Conservation (phyloP, 1,140 invertebrate genomes). For the Heliconius hermathena region DNA sequence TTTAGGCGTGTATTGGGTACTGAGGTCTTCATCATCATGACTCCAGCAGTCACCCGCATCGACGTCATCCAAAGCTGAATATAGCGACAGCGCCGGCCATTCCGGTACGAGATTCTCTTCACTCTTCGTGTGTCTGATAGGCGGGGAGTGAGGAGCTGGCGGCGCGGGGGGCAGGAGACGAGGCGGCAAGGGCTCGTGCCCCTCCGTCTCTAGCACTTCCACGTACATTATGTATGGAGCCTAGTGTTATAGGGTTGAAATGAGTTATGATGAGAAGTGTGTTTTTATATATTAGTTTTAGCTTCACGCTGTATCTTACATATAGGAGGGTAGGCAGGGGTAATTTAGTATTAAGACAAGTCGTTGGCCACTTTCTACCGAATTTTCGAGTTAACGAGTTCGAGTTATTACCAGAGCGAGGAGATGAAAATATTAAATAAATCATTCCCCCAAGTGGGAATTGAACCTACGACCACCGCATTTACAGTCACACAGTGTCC, state of each 20-base stretch:
- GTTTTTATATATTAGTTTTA: too few species aligned
- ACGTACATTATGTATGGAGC: conserved; percentile 99
- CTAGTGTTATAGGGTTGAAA: conserved; percentile 70
- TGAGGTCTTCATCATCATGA: conserved; percentile 97
- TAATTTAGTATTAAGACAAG: too few species aligned
- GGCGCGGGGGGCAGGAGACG: conserved; percentile 75
- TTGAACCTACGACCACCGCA: too few species aligned
- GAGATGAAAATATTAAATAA: too few species aligned
- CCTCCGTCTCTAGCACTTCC: conserved; percentile 96
- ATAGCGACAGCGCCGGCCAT: conserved; percentile 71
- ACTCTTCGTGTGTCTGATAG: conserved; percentile 91
- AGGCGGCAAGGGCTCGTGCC: conserved; percentile 83
- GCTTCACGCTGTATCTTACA: too few species aligned
- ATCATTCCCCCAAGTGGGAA: too few species aligned
- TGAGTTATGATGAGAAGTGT: too few species aligned
- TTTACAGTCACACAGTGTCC: too few species aligned
- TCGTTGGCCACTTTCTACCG: too few species aligned
- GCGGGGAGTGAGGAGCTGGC: conserved; percentile 71
- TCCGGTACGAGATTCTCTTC: conserved; percentile 92
- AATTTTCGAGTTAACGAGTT: too few species aligned
- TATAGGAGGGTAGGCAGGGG: too few species aligned
- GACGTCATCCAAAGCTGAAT: conserved; percentile 67
- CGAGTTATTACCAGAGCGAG: too few species aligned
- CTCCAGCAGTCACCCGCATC: conserved; percentile 87
- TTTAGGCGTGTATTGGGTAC: conserved; percentile 63